A percentile compares a stretch with the other conserved stretches of the same genome.
phyloP scores from a whole-genome alignment of 1,140 invertebrate species.

The Drosophila sulfurigaster region DNA sequence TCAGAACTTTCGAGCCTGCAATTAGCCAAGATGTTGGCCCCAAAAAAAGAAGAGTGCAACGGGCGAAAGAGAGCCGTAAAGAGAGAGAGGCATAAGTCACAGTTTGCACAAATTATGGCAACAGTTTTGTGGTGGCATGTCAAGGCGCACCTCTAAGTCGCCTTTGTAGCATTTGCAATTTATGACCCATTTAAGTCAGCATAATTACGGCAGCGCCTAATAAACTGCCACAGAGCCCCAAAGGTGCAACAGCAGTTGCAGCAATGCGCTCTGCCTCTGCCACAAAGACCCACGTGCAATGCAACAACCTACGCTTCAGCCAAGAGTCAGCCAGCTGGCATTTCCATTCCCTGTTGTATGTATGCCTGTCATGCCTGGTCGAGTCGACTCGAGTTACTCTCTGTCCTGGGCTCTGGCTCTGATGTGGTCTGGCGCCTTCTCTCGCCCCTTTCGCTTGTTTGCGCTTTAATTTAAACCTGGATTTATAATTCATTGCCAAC shows the following conservation, averaged over 20 bases:
- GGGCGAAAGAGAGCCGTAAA: too few relatives aligned
- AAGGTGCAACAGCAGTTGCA: conserved; percentile 21
- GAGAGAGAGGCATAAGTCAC: conserved; percentile 30
- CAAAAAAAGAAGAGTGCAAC: background rate
- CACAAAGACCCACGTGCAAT: conserved; percentile 50
- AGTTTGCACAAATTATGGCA: conserved; percentile 40
- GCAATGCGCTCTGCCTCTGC: conserved; percentile 3
- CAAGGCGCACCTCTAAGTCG: conserved; percentile 36
- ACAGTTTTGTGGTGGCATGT: conserved; percentile 7
- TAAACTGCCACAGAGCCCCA: conserved; percentile 52
- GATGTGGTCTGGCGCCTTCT: conserved; percentile 13
- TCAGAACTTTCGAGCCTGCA: conserved; percentile 46
- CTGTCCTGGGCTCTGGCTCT: conserved; percentile 31
- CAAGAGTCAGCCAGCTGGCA: background rate
- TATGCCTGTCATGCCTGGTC: conserved; percentile 23
- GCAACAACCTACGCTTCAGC: conserved; percentile 46
- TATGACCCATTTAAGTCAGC: conserved; percentile 83
- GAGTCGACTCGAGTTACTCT: background rate
- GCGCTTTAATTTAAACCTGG: conserved; percentile 81
- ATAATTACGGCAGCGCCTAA: conserved; percentile 76
- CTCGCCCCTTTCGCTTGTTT: conserved; percentile 21
- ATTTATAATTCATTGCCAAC: conserved; percentile 83
- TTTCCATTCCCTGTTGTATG: background rate
- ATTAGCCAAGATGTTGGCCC: conserved; percentile 35
- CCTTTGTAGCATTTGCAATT: conserved; percentile 65